Conservation (phyloP, 1,140 invertebrate genomes). For the Heliothis subflexa region DNA sequence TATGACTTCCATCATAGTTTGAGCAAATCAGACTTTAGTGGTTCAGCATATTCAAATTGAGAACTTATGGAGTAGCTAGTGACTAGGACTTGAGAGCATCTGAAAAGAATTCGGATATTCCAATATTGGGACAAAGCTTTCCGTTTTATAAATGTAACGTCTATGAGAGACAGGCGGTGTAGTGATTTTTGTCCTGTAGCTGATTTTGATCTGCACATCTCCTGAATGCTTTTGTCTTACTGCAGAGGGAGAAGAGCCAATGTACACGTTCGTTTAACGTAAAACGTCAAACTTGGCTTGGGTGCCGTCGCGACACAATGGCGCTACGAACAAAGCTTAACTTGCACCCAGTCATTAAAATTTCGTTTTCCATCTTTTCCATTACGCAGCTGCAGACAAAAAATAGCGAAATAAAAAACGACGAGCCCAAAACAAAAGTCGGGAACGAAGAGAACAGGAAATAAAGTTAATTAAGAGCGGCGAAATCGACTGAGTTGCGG, state of each 20-base stretch:
- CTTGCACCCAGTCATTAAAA: conserved; percentile 84
- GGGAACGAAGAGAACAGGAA: conserved; percentile 83
- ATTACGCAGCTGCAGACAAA: conserved; percentile 84
- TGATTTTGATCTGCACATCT: conserved; percentile 20
- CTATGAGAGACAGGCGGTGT: not conserved
- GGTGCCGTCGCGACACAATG: conserved; percentile 72
- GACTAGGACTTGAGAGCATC: not conserved
- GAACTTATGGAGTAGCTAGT: not conserved
- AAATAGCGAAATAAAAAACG: conserved; percentile 83
- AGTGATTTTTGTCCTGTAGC: conserved; percentile 7
- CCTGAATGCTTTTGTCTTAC: conserved; percentile 64
- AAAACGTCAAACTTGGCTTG: conserved; percentile 76
- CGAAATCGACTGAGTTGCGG: conserved; percentile 86
- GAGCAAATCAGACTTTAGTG: not conserved
- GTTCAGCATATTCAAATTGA: not conserved
- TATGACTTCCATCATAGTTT: conserved; percentile 2
- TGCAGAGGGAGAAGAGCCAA: conserved; percentile 59
- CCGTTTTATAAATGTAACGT: not conserved
- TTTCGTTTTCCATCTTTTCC: conserved; percentile 86
- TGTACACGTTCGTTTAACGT: conserved; percentile 68
- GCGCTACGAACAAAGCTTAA: conserved; percentile 78
- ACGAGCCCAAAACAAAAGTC: conserved; percentile 83
- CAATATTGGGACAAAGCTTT: not conserved
- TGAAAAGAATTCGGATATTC: not conserved
- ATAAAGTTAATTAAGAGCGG: conserved; percentile 86